A percentile compares a stretch with the other conserved stretches of the same genome.
Conservation (phyloP, 2,888 invertebrate species). For the Thyatira batis region DNA sequence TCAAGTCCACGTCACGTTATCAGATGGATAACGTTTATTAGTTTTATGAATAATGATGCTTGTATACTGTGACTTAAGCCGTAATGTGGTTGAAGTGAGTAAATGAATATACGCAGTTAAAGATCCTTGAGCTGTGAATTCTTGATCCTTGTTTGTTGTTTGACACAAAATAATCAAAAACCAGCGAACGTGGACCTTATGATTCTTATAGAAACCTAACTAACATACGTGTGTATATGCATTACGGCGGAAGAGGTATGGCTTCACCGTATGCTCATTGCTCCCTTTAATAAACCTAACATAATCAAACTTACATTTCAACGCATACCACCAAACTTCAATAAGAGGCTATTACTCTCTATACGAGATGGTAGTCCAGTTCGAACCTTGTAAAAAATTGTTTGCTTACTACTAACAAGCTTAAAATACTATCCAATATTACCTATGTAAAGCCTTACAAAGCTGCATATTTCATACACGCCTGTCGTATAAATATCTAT, state of each 20-base stretch:
- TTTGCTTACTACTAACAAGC: background rate
- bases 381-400: background rate
- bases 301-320: no score
- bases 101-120: background rate
- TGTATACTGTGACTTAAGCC: background rate
- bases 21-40: constrained; percentile 15
- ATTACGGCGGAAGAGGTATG: no score
- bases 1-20: constrained; percentile 31
- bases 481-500: background rate
- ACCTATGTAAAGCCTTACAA: background rate
- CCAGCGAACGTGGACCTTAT: no score
- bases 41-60: constrained; percentile 5
- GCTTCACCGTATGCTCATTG: no score
- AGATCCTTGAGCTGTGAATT: background rate
- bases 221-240: no score
- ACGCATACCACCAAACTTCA: no score
- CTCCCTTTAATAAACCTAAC: no score
- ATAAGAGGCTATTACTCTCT: no score
- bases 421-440: background rate
- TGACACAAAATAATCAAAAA: no score
- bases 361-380: background rate
- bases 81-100: background rate
- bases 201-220: no score
- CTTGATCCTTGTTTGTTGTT: no score
- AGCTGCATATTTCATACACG: background rate